Evolutionary conservation across 2,113 vertebrate species (phyloP), one percentile per base, ranked within the genome.

Genomic region (Podocnemis expansa): DNA sequence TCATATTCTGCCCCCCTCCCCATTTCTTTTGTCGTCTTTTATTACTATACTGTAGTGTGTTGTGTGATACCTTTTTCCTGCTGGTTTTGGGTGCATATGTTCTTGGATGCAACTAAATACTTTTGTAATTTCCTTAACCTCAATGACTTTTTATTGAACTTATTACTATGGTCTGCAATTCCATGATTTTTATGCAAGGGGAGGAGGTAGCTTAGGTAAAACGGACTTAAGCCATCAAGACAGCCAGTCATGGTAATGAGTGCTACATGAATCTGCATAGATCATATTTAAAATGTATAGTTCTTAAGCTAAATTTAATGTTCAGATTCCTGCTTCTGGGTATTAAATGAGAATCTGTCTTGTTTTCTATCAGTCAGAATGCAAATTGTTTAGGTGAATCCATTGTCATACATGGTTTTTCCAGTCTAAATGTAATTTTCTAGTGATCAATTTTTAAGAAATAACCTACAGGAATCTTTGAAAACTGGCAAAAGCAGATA

Each of bases 361-460:
- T 76, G 91, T 75, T 75, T 80, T 87, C 45, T 91, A 92, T 91
- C 93, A 90, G 56, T 2, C 67, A 73, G 91, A 96, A 41, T 73
- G 10, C 70, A 73, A 41, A 73, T 5, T 24, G 70, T 75, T 31
- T 29, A 95, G 92, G 93, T 95, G 78, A 70, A 24, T 83, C 43
- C 93, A 82, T 93, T 97, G 94, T 88, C 89, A 58, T 47, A 38
- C 92, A 83, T 78, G 43, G 24, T 86, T 96, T n/a, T 96, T 91
- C 94, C 85, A 93, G 96, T 82, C 54, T 89, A 97, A 97, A 96
- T 81, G 93, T 84, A 43, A 43, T 75, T 96, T 91, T 78, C 60
- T 93, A 93, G 91, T 96, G 94, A 95, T 73, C 97, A 89, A 85
- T 55, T 96, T n/a, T 96, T 86, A 88, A 96, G 94, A 97, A 94